Conservation (phyloP, 2,888 invertebrate genomes). For the Synergus itoensis region DNA sequence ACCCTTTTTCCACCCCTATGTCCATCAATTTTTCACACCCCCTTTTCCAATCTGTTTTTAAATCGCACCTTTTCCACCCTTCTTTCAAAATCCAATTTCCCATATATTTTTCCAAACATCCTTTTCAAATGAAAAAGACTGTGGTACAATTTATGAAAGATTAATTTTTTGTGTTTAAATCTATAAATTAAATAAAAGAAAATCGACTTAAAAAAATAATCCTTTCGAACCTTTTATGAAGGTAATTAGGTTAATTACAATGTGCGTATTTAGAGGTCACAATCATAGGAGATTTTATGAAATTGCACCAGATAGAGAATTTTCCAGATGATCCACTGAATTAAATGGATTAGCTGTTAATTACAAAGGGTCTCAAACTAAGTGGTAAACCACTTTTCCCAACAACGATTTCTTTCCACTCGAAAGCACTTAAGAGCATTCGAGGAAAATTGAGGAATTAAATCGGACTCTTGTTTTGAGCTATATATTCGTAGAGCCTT, state of each 20-base stretch:
- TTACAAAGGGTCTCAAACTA: slow-evolving; percentile 7
- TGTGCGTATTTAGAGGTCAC: neutral
- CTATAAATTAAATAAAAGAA: too few species aligned
- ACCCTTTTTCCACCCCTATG: too few species aligned
- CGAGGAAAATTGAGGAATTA: neutral
- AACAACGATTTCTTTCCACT: neutral
- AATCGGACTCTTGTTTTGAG: neutral
- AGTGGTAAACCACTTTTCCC: slow-evolving; percentile 7
- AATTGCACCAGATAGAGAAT: neutral
- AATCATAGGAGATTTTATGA: neutral
- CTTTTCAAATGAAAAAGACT: too few species aligned
- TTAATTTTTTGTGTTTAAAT: too few species aligned
- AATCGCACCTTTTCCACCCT: too few species aligned
- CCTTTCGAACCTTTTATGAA: too few species aligned
- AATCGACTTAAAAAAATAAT: too few species aligned
- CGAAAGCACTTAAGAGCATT: slow-evolving; percentile 7
- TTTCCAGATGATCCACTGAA: neutral
- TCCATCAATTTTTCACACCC: too few species aligned
- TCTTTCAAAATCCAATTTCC: too few species aligned
- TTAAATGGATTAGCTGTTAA: neutral
- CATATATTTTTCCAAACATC: too few species aligned
- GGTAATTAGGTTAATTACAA: neutral
- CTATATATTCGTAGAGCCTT: neutral
- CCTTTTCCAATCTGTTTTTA: too few species aligned
- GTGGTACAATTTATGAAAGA: too few species aligned